phyloP scores from a whole-genome alignment of 2,113 vertebrate species.

The Malurus cyaneus region DNA sequence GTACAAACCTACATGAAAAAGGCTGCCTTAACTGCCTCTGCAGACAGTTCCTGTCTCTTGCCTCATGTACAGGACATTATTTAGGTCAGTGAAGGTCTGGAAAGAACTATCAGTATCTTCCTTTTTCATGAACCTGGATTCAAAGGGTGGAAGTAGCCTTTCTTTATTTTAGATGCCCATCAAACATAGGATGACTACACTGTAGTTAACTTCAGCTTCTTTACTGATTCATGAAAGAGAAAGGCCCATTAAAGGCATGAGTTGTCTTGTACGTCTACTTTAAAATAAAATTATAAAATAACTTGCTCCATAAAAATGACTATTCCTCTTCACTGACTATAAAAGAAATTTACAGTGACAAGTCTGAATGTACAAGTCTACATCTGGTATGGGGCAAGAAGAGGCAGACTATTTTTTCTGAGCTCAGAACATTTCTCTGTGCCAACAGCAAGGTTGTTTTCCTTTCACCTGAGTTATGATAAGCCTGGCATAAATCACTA shows the following conservation, averaged over 20 bases:
- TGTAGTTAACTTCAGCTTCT: not conserved
- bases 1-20: not conserved
- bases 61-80: not conserved
- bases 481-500: not conserved
- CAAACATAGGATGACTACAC: not conserved
- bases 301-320: constrained; percentile 16
- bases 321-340: not conserved
- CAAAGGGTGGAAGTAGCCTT: not conserved
- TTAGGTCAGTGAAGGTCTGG: not conserved
- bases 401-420: not conserved
- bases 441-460: not conserved
- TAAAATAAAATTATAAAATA: constrained; percentile 14
- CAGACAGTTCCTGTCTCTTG: not conserved
- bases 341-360: constrained; percentile 16
- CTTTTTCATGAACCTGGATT: not conserved
- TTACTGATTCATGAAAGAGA: constrained; percentile 25
- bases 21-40: not conserved
- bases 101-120: not conserved
- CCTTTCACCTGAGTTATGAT: not conserved
- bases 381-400: not conserved
- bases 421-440: not conserved
- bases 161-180: not conserved
- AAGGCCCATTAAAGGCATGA: constrained; percentile 16
- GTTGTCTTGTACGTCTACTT: not conserved
- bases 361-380: not conserved